These are phyloP conservation scores for Sapayoa aenigma DNA, from an alignment of 2,113 vertebrate species.

Conservation along the genomic window DNA sequence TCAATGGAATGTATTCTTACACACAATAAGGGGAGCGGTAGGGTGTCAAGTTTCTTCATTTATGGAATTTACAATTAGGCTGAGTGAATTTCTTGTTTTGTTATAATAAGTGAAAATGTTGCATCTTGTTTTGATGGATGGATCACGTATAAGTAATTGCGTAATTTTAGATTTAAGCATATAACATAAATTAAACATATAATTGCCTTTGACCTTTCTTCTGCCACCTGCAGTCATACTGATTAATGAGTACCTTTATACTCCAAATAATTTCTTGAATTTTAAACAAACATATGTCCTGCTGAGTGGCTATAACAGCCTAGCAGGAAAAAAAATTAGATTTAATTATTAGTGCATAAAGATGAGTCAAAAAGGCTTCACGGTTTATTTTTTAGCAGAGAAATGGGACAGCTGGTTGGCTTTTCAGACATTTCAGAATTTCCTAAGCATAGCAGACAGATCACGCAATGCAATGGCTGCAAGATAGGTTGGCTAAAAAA, in stretches of 20 bases:
- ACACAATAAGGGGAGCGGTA: not conserved
- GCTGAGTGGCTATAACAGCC: not conserved
- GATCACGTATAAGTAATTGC: not conserved
- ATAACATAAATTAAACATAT: not conserved
- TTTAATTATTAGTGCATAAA: not conserved
- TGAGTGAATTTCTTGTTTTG: conserved; percentile 23
- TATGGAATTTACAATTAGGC: conserved; percentile 28
- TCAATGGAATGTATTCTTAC: not conserved
- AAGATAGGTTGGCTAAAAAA: not conserved
- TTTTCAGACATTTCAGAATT: not conserved
- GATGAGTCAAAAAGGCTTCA: not conserved
- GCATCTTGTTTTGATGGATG: not conserved
- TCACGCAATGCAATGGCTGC: not conserved
- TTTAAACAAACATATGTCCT: conserved; percentile 22
- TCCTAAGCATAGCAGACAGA: not conserved
- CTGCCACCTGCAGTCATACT: not conserved
- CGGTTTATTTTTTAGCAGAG: not conserved
- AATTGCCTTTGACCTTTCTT: not conserved
- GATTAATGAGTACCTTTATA: not conserved
- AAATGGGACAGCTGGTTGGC: not conserved
- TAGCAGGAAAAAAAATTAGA: not conserved
- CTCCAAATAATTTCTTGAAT: not conserved
- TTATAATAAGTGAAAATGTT: conserved; percentile 24
- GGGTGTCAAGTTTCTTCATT: not conserved
- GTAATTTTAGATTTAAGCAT: not conserved